Evolutionary conservation across 92 coral and sea anemone species (phyloP).

Genomic region (Virgularia gustaviana): DNA sequence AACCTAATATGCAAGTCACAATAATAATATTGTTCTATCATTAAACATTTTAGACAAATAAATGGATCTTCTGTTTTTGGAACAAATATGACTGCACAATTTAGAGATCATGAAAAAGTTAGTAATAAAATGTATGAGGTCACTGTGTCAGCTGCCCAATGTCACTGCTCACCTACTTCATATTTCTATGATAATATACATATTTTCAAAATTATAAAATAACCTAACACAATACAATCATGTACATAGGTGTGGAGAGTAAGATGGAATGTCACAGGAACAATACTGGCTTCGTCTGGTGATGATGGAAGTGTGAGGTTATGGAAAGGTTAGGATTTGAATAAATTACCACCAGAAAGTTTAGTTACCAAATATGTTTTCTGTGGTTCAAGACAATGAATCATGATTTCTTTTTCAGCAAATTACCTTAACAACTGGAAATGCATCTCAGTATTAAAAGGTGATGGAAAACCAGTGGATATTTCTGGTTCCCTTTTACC

Average conservation of each 20-base stretch:
- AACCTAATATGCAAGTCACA: too few species aligned
- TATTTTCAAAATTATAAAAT: too few species aligned
- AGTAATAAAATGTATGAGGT: too few species aligned
- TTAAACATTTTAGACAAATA: background rate
- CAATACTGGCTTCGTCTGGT: constrained; percentile 91
- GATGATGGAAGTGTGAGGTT: constrained; percentile 96
- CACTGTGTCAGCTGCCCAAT: background rate
- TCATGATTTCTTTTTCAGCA: constrained; percentile 60
- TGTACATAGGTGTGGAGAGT: constrained; percentile 99
- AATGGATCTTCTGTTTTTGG: constrained; percentile 2
- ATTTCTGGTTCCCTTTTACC: constrained; percentile 20
- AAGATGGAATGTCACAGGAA: constrained; percentile 95
- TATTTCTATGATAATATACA: background rate
- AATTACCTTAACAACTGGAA: constrained; percentile 96
- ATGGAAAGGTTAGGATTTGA: constrained; percentile 82
- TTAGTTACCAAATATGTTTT: too few species aligned
- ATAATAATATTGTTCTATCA: background rate
- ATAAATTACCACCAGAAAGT: too few species aligned
- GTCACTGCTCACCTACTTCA: background rate
- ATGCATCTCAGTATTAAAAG: constrained; percentile 81
- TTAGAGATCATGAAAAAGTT: constrained; percentile 70
- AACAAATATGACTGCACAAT: constrained; percentile 73
- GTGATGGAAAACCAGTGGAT: constrained; percentile 70
- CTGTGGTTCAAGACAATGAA: too few species aligned
- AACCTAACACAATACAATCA: too few species aligned